Evolutionary conservation across 2,113 vertebrate species (phyloP).

Genomic region (Myotis davidii): DNA sequence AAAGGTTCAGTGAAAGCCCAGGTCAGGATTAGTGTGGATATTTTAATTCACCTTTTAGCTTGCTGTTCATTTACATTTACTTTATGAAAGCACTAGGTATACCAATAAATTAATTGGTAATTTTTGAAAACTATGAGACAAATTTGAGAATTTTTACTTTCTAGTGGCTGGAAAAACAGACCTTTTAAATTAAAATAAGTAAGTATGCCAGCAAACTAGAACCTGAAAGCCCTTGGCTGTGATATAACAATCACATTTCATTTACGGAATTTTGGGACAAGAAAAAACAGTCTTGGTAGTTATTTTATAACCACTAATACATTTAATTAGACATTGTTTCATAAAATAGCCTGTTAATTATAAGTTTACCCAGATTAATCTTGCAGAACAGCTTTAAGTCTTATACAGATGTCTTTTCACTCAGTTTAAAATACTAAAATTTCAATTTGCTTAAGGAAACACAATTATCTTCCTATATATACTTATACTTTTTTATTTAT

Average conservation of each 20-base stretch:
- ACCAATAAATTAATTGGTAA: slow-evolving; percentile 5
- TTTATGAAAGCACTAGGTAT: background rate
- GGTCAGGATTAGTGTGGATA: background rate
- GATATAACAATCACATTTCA: slow-evolving; percentile 18
- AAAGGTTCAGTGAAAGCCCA: slow-evolving; percentile 55
- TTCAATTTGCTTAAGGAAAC: slow-evolving; percentile 37
- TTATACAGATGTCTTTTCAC: slow-evolving; percentile 44
- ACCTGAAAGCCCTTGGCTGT: slow-evolving; percentile 1
- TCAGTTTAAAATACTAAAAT: slow-evolving; percentile 36
- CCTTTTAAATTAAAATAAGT: slow-evolving; percentile 35
- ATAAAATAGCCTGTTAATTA: slow-evolving; percentile 27
- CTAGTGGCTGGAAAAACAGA: slow-evolving; percentile 16
- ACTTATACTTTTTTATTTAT: background rate
- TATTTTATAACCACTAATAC: slow-evolving; percentile 44
- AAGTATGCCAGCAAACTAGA: background rate
- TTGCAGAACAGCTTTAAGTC: slow-evolving; percentile 59
- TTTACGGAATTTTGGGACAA: slow-evolving; percentile 40
- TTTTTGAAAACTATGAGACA: slow-evolving; percentile 58
- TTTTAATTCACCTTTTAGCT: slow-evolving; percentile 50
- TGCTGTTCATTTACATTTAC: slow-evolving; percentile 8
- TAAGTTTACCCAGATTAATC: slow-evolving; percentile 32
- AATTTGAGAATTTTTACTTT: slow-evolving; percentile 26
- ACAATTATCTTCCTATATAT: slow-evolving; percentile 14
- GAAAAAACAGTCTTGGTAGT: slow-evolving; percentile 16
- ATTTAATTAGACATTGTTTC: slow-evolving; percentile 43